phyloP scores from a whole-genome alignment of 2,113 vertebrate genomes.

The Sialia sialis region DNA sequence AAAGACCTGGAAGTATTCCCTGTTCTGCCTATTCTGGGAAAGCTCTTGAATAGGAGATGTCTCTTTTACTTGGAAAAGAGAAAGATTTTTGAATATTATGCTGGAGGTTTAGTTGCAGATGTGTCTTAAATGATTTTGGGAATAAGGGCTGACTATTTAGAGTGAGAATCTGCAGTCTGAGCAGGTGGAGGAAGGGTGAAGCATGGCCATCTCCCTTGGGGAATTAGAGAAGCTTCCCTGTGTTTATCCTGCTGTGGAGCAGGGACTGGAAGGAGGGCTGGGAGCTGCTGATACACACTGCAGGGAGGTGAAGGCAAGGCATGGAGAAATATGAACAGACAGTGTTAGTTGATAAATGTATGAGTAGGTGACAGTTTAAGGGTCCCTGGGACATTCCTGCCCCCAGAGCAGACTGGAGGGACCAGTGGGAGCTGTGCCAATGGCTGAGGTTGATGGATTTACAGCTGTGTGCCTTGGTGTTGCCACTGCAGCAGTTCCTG shows the following conservation, averaged over 20 bases:
- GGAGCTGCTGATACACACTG: neutral
- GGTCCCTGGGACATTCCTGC: neutral
- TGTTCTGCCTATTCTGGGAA: neutral
- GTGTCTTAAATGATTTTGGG: neutral
- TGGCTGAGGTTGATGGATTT: fast-evolving
- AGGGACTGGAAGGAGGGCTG: neutral
- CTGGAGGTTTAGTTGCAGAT: neutral
- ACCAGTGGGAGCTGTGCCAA: fast-evolving
- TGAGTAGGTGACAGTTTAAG: neutral
- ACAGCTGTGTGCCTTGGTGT: fast-evolving
- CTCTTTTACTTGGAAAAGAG: neutral
- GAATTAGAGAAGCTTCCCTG: neutral
- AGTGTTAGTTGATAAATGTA: neutral
- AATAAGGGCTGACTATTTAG: neutral
- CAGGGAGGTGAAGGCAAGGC: neutral
- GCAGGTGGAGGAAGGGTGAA: neutral
- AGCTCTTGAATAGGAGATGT: neutral
- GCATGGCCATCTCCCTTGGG: fast-evolving
- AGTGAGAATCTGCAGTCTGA: neutral
- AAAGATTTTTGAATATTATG: neutral
- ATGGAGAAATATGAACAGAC: neutral
- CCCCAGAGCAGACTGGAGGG: neutral
- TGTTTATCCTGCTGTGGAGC: neutral
- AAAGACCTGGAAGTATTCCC: neutral
- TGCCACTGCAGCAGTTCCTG: neutral